Conservation (phyloP, 1,140 invertebrate genomes). For the Harlomillsia oculata region DNA sequence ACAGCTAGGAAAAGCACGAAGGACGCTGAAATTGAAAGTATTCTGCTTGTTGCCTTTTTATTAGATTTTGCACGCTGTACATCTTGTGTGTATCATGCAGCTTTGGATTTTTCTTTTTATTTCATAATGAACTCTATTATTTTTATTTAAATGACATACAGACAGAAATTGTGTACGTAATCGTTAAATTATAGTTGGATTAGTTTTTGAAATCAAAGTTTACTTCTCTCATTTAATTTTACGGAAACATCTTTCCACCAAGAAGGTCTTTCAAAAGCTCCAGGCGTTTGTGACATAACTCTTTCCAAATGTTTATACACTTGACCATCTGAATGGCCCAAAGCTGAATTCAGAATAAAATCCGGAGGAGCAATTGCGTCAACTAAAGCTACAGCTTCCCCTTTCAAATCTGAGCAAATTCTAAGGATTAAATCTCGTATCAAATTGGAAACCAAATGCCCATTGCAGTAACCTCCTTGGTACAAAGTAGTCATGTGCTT, state of each 20-base stretch:
- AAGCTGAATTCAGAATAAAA: constrained; percentile 67
- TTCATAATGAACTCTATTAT: no score
- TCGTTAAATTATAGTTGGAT: no score
- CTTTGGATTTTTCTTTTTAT: no score
- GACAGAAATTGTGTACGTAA: no score
- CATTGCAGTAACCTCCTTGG: constrained; percentile 40
- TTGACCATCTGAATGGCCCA: constrained; percentile 69
- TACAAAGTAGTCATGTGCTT: constrained; percentile 43
- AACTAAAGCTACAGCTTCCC: constrained; percentile 62
- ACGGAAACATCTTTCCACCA: constrained; percentile 76
- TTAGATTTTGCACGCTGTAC: no score
- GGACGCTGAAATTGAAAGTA: no score
- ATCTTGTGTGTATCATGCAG: no score
- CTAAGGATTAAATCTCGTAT: constrained; percentile 55
- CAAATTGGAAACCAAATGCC: constrained; percentile 24
- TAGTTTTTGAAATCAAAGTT: no score
- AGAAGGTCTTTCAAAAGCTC: constrained; percentile 58
- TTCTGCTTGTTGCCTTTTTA: no score
- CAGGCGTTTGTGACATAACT: constrained; percentile 57
- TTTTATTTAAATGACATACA: no score
- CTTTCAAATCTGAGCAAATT: constrained; percentile 53
- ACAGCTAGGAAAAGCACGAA: no score
- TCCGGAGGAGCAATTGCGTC: constrained; percentile 84
- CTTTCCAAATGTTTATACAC: constrained; percentile 75
- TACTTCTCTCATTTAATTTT: no score